Evolutionary conservation across 2,113 vertebrate genomes (phyloP).

Genomic region (Scophthalmus maximus): DNA sequence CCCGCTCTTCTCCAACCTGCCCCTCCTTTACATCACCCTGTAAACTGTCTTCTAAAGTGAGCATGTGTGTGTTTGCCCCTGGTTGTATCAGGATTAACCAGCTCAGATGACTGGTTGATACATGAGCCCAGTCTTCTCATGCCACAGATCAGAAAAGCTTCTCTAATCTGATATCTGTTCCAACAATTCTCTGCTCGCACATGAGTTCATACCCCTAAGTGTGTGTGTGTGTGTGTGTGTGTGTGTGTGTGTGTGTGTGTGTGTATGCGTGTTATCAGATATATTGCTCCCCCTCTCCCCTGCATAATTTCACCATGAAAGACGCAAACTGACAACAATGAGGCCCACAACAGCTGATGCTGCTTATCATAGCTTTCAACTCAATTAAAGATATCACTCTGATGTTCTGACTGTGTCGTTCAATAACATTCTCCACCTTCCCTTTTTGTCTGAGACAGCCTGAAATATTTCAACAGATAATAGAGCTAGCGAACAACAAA

Average conservation of each 20-base stretch:
- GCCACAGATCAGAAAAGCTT: conserved; percentile 76
- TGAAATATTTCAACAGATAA: conserved; percentile 1
- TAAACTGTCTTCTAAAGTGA: too few relatives aligned
- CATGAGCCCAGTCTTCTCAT: conserved; percentile 78
- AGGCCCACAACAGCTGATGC: conserved; percentile 67
- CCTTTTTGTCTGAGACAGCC: conserved; percentile 1
- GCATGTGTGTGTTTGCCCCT: conserved; percentile 53
- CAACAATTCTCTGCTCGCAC: conserved; percentile 68
- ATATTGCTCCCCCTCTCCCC: conserved; percentile 50
- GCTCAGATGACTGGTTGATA: conserved; percentile 82
- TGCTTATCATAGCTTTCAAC: conserved; percentile 54
- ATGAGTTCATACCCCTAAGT: conserved; percentile 66
- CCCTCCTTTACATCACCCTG: conserved; percentile 33
- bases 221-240: conserved; percentile 21
- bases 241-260: conserved; percentile 21
- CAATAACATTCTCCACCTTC: conserved; percentile 13
- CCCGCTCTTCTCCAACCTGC: conserved; percentile 28
- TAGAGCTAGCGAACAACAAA: conserved; percentile 1
- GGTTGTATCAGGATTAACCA: conserved; percentile 73
- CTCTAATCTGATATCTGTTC: conserved; percentile 81
- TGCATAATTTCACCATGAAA: conserved; percentile 66
- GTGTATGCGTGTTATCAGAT: conserved; percentile 48
- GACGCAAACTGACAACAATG: conserved; percentile 67
- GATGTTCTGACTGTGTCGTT: conserved; percentile 32
- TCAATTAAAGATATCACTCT: conserved; percentile 55